A percentile compares a stretch with the other conserved stretches of the same genome.
Conservation (phyloP, 1,140 invertebrate genomes). For the Papilio glaucus region DNA sequence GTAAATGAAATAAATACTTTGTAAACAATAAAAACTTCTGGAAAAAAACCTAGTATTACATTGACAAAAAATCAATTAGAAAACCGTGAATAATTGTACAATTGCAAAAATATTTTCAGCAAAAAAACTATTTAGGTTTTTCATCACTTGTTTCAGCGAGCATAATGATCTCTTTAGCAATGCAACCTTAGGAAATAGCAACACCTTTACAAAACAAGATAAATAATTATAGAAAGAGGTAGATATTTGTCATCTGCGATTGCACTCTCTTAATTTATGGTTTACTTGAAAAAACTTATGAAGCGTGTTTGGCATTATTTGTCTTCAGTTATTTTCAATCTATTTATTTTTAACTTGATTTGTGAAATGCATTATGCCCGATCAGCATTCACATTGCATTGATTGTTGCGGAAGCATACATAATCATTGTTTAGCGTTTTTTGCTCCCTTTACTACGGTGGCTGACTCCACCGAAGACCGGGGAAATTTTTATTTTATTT, state of each 20-base stretch:
- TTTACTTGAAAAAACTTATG: background rate
- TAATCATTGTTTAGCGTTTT: conserved; percentile 57
- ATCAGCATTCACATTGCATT: background rate
- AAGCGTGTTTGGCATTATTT: background rate
- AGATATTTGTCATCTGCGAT: conserved; percentile 2
- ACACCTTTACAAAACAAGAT: background rate
- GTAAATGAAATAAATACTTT: background rate
- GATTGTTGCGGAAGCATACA: conserved; percentile 44
- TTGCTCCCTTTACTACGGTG: conserved; percentile 62
- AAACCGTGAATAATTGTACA: background rate
- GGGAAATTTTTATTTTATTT: conserved; percentile 58
- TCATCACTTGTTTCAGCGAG: conserved; percentile 44
- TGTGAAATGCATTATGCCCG: conserved; percentile 9
- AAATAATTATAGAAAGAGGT: background rate
- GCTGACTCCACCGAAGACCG: conserved; percentile 55
- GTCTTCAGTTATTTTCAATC: background rate
- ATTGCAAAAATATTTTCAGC: conserved; percentile 12
- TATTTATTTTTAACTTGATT: conserved; percentile 27
- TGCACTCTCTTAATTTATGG: background rate
- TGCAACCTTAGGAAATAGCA: conserved; percentile 19
- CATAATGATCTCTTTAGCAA: conserved; percentile 47
- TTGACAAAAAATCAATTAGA: conserved; percentile 15
- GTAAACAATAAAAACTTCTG: too few species aligned
- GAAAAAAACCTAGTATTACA: background rate
- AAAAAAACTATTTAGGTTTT: conserved; percentile 8